Base-by-base conservation (phyloP, 2,113 vertebrate species). In the Entosphenus tridentatus region DNA sequence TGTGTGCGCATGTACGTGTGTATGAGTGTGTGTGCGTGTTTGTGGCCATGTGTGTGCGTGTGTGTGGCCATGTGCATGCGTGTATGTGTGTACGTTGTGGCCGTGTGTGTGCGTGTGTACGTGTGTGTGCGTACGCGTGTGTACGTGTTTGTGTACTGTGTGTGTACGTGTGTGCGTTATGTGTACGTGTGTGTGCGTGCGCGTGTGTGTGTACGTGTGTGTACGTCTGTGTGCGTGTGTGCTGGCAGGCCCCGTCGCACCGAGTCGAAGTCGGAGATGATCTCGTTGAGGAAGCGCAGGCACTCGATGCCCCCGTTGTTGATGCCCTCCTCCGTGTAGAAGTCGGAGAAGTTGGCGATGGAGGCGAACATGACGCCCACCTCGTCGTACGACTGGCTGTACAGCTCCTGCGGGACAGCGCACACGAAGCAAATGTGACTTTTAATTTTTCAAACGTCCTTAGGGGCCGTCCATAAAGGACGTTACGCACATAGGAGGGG, bases 241-340 rank as follows among this genome's bases (percentile, higher is more conserved):
- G 58, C 18, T 13, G 13, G 58, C 16, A 17, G 13, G 58, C 39
- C 39, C 39, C 21, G 62, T 16, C 62, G 62, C 18, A 65, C 62
- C n/a, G 62, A 65, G 62, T 65, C 62, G 21, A 65, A 65, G 62
- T 65, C 62, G 62, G 62, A 65, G 62, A 65, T 65, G 62, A 65
- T 65, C 62, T 65, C 62, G 62, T 65, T 65, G 62, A 65, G 62
- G 62, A 65, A 65, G 62, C 62, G 62, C 2, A 65, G 10, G 21
- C 62, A 65, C 18, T 65, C 62, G n/a, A 65, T 16, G n/a, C 62
- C 62, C n/a, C 62, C 62, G n/a, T 65, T 65, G 62, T 65, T 65
- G 62, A 65, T 18, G 21, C 62, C 18, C n/a, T 65, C 62, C 62
- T 65, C 62, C n/a, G n/a, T n/a, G 62, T 65, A 65, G 62, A 65